Percentiles rank a stretch among this genome's conserved stretches.
phyloP scores from a whole-genome alignment of 2,113 vertebrate species.

The Rhinopomastus cyanomelas region DNA sequence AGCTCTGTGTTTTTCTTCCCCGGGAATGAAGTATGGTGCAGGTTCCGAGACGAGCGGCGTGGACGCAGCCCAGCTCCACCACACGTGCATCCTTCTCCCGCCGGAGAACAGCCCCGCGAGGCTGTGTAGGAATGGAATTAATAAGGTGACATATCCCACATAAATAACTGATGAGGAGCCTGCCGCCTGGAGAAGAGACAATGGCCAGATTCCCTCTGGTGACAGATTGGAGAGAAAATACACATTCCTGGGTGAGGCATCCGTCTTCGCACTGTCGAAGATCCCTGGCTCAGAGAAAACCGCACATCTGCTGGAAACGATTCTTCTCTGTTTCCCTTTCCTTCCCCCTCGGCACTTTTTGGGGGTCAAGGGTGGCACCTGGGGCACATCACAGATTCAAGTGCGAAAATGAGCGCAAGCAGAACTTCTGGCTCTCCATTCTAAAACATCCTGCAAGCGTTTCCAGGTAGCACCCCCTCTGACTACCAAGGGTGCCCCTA shows the following conservation, averaged over 20 bases:
- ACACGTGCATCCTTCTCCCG: accelerated
- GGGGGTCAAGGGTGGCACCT: accelerated
- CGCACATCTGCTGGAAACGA: background rate
- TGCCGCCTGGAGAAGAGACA: background rate
- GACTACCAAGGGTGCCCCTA: background rate
- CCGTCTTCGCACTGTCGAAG: background rate
- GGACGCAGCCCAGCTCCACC: background rate
- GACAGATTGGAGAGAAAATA: background rate
- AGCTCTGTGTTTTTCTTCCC: background rate
- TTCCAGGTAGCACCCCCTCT: background rate
- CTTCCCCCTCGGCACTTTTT: background rate
- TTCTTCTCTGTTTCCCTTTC: background rate
- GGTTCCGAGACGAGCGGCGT: accelerated
- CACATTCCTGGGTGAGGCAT: background rate
- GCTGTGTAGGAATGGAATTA: constrained; percentile 13
- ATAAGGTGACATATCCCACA: background rate
- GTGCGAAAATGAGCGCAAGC: accelerated
- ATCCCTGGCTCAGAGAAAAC: background rate
- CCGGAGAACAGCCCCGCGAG: background rate
- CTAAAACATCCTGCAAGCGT: background rate
- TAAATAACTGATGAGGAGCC: constrained; percentile 37
- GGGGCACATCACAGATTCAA: accelerated
- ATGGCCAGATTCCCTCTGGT: background rate
- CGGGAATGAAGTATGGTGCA: background rate
- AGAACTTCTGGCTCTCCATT: background rate